Base-by-base conservation (phyloP, 1,140 invertebrate species). In the Ceratina calcarata region DNA sequence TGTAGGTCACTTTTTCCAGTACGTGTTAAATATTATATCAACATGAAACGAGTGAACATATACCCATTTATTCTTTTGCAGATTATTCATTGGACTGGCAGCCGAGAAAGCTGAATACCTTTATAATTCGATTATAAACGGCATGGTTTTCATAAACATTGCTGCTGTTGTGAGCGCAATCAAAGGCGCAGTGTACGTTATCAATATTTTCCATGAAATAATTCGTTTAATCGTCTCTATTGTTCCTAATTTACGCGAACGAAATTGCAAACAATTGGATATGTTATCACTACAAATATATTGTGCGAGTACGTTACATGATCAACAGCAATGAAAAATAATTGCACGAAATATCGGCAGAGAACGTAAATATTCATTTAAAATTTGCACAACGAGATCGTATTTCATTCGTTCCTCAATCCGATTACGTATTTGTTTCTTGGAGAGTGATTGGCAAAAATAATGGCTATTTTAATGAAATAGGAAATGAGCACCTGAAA, bases 21-120 rank as follows among this genome's bases (percentile, higher is more conserved):
- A n/a, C 49, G n/a, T 10, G 10, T n/a, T 67, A 67, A 67, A 51
- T 18, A 67, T 51, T 51, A 45, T 45, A 45, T 45, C 6, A 16
- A 67, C 65, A 51, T 18, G 37, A 51, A 16, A 22, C 12, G 45
- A 22, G 37, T 10, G 22, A 53, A 68, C 24, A 18, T 8, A n/a
- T n/a, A 53, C 18, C 20, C 45, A 20, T 61, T 72, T 49, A 24
- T 58, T 22, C 10, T 60, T 61, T 18, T 13, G 18, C 13, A 18
- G 70, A 61, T 60, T 72, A 72, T 72, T 72, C 57, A 72, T 72
- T 16, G 15, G 15, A 7, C 12, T n/a, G 24, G 12, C 57, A 20
- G 18, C 10, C 16, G 70, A 61, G 24, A 72, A 68, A 51, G 24
- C 37, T 16, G 20, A 60, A 60, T 60, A 15, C 15, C 13, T 45